Percentiles rank a stretch among this genome's conserved stretches.
Evolutionary conservation across 2,113 vertebrate genomes (phyloP).

Genomic region (Phalacrocorax aristotelis): DNA sequence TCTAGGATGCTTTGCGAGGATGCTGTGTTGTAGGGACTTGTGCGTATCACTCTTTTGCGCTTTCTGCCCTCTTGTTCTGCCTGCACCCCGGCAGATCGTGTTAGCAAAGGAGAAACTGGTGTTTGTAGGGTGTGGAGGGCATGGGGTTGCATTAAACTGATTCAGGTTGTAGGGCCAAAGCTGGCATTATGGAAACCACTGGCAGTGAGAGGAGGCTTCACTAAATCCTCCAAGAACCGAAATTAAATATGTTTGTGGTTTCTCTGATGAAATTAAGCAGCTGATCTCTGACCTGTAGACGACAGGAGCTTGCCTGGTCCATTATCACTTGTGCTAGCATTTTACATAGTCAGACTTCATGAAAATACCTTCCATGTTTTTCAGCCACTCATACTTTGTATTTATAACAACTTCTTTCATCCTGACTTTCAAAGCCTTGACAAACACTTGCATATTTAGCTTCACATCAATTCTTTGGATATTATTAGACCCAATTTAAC

Average conservation of each 20-base stretch:
- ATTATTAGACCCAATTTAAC: conserved; percentile 35
- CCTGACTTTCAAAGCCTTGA: neutral
- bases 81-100: neutral
- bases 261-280: neutral
- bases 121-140: neutral
- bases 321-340: neutral
- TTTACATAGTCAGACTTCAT: neutral
- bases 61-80: neutral
- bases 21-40: neutral
- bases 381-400: neutral
- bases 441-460: neutral
- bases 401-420: neutral
- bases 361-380: neutral
- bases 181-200: neutral
- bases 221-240: neutral
- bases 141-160: neutral
- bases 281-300: neutral
- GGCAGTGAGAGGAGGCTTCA: neutral
- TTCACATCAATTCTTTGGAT: neutral
- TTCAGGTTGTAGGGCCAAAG: neutral
- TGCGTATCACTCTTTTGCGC: neutral
- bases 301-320: neutral
- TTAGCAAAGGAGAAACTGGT: neutral
- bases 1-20: neutral
- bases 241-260: neutral